Evolutionary conservation across 2,888 invertebrate species (phyloP).

Genomic region (Chloromyia formosa): DNA sequence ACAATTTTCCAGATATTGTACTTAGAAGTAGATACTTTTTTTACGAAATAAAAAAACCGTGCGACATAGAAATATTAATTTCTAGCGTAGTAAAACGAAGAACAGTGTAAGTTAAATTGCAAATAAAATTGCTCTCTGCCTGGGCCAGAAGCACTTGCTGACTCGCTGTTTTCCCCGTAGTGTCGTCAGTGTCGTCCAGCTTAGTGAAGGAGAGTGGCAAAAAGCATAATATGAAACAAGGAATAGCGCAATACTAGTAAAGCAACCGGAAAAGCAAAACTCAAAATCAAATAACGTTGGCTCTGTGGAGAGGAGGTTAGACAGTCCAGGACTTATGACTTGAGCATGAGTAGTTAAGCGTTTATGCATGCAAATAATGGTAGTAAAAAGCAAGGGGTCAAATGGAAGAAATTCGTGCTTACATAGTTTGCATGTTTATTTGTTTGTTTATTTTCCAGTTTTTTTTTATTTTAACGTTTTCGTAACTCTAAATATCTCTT

Average conservation of each 20-base stretch:
- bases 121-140: not conserved
- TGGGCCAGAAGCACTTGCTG: not conserved
- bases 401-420: not conserved
- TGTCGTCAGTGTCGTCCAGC: not conserved
- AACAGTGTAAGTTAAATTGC: not conserved
- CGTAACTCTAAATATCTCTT: slow-evolving; percentile 47
- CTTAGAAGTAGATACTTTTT: not conserved
- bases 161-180: not conserved
- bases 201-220: not conserved
- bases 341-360: not conserved
- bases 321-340: not conserved
- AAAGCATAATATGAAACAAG: not conserved
- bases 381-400: not conserved
- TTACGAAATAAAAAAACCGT: not conserved
- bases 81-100: not conserved
- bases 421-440: not conserved
- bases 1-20: not conserved
- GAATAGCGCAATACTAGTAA: too few relatives aligned
- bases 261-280: too few relatives aligned
- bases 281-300: not conserved
- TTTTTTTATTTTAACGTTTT: slow-evolving; percentile 15
- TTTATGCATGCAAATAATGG: not conserved
- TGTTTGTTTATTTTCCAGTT: not conserved
- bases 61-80: too few relatives aligned
- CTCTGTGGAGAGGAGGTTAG: not conserved